Evolutionary conservation across 2,113 vertebrate species (phyloP).

Genomic region (Noctilio leporinus): DNA sequence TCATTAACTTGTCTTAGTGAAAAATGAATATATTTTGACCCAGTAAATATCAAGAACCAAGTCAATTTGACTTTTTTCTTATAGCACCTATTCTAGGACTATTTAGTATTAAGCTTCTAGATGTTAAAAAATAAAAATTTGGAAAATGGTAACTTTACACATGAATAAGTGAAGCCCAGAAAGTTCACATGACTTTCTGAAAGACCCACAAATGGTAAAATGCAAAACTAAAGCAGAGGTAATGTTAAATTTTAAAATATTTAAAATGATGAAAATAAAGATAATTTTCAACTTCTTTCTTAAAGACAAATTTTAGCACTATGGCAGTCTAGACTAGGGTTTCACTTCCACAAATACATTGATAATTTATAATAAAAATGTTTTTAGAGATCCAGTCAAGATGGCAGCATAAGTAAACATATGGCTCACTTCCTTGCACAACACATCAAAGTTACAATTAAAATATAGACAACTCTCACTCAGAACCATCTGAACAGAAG

Average conservation of each 20-base stretch:
- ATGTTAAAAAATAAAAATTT: neutral
- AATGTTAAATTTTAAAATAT: slow-evolving; percentile 17
- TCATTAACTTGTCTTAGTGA: neutral
- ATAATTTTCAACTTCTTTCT: slow-evolving; percentile 25
- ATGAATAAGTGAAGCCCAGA: neutral
- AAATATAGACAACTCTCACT: too few relatives aligned
- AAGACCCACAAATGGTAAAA: slow-evolving; percentile 1
- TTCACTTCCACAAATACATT: neutral
- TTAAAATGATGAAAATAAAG: slow-evolving; percentile 38
- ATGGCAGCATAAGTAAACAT: too few relatives aligned
- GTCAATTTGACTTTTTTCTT: neutral
- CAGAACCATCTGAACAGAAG: too few relatives aligned
- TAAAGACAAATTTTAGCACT: neutral
- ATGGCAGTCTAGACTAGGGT: neutral
- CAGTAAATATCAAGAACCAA: neutral
- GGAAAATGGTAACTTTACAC: neutral
- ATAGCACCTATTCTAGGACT: neutral
- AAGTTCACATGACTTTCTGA: neutral
- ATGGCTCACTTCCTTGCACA: too few relatives aligned
- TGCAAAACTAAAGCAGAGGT: slow-evolving; percentile 6
- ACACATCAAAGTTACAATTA: too few relatives aligned
- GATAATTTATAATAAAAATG: neutral
- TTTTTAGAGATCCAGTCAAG: neutral
- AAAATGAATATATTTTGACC: neutral
- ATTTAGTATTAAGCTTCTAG: neutral